A percentile compares a stretch with the other conserved stretches of the same genome.
phyloP scores from a whole-genome alignment of 37 sponge, comb jelly and placozoan genomes.

The Cliona cf. orientalis region DNA sequence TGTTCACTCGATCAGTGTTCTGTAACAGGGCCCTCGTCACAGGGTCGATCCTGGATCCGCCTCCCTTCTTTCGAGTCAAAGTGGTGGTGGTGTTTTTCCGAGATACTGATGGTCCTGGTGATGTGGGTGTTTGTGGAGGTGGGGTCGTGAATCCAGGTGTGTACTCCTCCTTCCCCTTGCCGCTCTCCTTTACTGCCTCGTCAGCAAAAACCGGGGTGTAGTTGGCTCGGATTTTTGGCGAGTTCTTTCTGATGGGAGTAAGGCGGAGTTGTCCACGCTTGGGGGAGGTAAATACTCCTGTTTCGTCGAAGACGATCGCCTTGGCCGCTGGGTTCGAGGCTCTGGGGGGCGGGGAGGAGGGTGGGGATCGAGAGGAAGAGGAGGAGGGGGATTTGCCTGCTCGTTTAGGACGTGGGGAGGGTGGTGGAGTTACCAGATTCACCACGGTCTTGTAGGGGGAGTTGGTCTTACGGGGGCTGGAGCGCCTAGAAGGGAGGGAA shows the following conservation, averaged over 20 bases:
- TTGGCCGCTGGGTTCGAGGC: background rate
- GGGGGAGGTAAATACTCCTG: background rate
- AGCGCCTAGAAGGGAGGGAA: no score
- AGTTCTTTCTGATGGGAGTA: background rate
- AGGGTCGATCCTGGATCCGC: no score
- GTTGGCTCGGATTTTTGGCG: no score
- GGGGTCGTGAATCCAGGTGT: conserved; percentile 1
- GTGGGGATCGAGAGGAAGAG: background rate
- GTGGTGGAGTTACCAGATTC: conserved; percentile 3
- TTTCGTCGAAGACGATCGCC: background rate
- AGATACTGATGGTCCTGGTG: no score
- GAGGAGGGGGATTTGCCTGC: background rate
- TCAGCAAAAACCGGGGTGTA: background rate
- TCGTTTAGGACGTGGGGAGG: background rate
- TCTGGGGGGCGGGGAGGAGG: background rate
- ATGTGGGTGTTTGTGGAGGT: no score
- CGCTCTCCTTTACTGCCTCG: background rate
- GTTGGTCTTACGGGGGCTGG: no score
- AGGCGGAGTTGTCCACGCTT: background rate
- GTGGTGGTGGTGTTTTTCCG: no score
- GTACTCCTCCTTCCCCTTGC: background rate
- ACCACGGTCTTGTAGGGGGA: background rate
- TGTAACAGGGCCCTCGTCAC: no score
- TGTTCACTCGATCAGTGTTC: no score
- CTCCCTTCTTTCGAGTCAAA: no score